A percentile compares a stretch with the other conserved stretches of the same genome.
phyloP scores from a whole-genome alignment of 2,888 invertebrate genomes.

The Lasioglossum villosulum region DNA sequence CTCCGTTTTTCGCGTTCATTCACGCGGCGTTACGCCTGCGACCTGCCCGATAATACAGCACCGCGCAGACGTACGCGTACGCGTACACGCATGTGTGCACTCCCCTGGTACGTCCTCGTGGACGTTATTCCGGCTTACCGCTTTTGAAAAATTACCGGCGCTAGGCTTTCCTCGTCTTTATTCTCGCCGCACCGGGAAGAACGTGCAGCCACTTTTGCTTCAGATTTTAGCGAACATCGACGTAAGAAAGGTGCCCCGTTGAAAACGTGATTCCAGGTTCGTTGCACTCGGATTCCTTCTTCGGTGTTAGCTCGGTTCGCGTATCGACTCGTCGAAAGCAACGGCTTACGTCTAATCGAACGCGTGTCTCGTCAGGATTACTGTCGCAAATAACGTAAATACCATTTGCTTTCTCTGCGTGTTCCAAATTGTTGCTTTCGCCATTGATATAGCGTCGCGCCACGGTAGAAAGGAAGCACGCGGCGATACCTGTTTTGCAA shows the following conservation, averaged over 20 bases:
- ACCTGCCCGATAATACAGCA: conserved; percentile 42
- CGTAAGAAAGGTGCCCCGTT: too few species aligned
- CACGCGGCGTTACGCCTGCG: conserved; percentile 46
- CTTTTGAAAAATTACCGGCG: conserved; percentile 30
- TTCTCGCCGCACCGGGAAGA: background rate
- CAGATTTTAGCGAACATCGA: too few species aligned
- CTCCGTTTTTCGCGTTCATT: conserved; percentile 62
- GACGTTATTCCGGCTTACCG: background rate
- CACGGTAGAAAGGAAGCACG: conserved; percentile 16
- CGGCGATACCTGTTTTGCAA: conserved; percentile 33
- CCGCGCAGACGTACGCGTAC: conserved; percentile 25
- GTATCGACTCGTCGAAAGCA: conserved; percentile 4
- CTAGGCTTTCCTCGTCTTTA: background rate
- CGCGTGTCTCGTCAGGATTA: background rate
- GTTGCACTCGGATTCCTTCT: background rate
- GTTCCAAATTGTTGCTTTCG: conserved; percentile 42
- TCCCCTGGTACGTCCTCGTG: background rate
- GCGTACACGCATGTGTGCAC: background rate
- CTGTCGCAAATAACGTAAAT: conserved; percentile 20
- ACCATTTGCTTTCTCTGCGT: conserved; percentile 38
- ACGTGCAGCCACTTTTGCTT: background rate
- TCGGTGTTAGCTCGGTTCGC: background rate
- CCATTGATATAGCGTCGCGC: conserved; percentile 16
- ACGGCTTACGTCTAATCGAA: background rate
- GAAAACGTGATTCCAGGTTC: background rate